phyloP scores from a whole-genome alignment of 2,113 vertebrate genomes.

The Parus major region DNA sequence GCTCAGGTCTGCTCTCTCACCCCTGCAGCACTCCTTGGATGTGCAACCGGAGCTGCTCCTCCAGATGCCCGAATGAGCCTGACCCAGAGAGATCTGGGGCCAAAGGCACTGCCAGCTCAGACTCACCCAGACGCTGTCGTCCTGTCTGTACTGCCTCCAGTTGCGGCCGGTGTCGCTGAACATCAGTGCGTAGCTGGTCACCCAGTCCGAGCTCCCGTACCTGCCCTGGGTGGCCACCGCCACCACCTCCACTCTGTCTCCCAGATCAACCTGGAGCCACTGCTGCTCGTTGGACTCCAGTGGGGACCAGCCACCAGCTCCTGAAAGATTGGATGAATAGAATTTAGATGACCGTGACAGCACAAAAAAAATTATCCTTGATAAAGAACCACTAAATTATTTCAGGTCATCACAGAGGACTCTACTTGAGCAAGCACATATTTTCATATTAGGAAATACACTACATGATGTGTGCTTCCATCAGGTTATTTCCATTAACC shows the following conservation, averaged over 20 bases:
- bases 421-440: neutral
- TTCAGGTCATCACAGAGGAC: neutral
- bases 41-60: neutral
- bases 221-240: constrained; percentile 91
- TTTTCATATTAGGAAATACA: neutral
- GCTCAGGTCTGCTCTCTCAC: neutral
- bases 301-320: constrained; percentile 94
- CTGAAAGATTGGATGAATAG: constrained; percentile 64
- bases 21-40: neutral
- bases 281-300: constrained; percentile 83
- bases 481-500: neutral
- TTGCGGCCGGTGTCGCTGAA: constrained; percentile 91
- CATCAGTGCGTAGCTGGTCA: constrained; percentile 88
- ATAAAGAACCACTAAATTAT: neutral
- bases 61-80: neutral
- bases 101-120: neutral
- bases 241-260: constrained; percentile 89
- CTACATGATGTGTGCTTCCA: neutral
- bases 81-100: neutral
- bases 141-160: constrained; percentile 91
- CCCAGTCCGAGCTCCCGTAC: constrained; percentile 92
- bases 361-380: neutral
- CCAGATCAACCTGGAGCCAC: constrained; percentile 96
- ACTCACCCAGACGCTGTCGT: constrained; percentile 82
- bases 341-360: neutral